Evolutionary conservation across 2,888 invertebrate species (phyloP), one percentile per base, ranked within the genome.

Genomic region (Plagodis dolabraria): DNA sequence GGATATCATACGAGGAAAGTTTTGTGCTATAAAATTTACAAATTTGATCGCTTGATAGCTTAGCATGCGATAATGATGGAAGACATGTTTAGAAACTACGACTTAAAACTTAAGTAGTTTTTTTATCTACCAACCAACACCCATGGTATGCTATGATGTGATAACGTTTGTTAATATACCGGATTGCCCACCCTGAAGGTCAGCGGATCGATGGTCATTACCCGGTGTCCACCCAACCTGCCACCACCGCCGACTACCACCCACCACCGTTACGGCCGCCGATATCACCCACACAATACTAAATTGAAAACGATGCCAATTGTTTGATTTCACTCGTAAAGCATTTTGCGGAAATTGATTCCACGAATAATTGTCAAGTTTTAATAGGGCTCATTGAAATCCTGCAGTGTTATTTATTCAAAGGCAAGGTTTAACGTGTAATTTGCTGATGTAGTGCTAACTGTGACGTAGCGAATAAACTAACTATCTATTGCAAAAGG

Each of bases 141-240:
- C 22, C 8, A 42, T 40, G 33, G n/a, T n/a, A n/a, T n/a, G 22
- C 22, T 42, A 40, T 51, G 43, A 52, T 52, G 47, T 52, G 52
- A 57, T 52, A 43, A 48, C 47, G 34, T 9, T 22, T 4, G 22
- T 48, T 45, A 49, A 5, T 42, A 33, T 40, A 48, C 40, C n/a
- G 45, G 45, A 49, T 65, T 36, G 42, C 33, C 53, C 53, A 47
- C 34, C 35, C 45, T 65, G 72, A 79, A 76, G 80, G 77, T 76
- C 75, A 68, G 12, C 43, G 62, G 60, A 54, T 64, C 71, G 79
- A 80, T 80, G 75, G 74, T 71, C 74, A 78, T 77, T 78, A 76
- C 60, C 69, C 63, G 60, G 11, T 63, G 60, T 54, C 65, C 64
- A 48, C 64, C 65, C 65, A 62, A 47, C 65, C 63, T 8, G 40